Conservation (phyloP, 2,113 vertebrate genomes). For the Axis porcinus region DNA sequence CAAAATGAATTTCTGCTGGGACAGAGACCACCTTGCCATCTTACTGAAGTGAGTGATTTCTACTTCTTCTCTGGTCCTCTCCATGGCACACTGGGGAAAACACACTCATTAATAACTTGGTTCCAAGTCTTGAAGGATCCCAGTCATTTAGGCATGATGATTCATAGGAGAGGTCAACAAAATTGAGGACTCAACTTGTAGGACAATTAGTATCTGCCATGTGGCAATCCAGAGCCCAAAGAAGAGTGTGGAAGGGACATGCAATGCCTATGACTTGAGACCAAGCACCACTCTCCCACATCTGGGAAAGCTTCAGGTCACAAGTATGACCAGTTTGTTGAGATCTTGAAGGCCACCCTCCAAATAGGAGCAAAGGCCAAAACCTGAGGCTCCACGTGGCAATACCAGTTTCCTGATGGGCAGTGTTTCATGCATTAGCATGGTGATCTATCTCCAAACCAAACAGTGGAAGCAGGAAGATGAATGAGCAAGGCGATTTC, state of each 20-base stretch:
- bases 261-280: background rate
- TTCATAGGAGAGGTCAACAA: slow-evolving; percentile 40
- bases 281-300: background rate
- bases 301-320: background rate
- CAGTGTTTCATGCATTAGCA: background rate
- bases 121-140: slow-evolving; percentile 19
- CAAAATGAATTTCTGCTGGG: background rate
- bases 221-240: slow-evolving; percentile 21
- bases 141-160: slow-evolving; percentile 10
- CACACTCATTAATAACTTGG: slow-evolving; percentile 54
- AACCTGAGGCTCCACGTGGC: background rate
- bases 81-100: slow-evolving; percentile 46
- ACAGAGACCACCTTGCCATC: background rate
- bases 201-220: slow-evolving; percentile 39
- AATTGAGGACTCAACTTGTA: slow-evolving; percentile 39
- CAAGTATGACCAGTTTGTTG: background rate
- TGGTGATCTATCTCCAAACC: background rate
- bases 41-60: background rate
- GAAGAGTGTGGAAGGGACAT: background rate
- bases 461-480: background rate
- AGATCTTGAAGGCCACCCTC: background rate
- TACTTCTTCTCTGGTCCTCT: slow-evolving; percentile 24
- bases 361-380: background rate
- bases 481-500: background rate
- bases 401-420: background rate